Evolutionary conservation across 2,888 invertebrate genomes (phyloP).

Genomic region (Dascillus cervinus): DNA sequence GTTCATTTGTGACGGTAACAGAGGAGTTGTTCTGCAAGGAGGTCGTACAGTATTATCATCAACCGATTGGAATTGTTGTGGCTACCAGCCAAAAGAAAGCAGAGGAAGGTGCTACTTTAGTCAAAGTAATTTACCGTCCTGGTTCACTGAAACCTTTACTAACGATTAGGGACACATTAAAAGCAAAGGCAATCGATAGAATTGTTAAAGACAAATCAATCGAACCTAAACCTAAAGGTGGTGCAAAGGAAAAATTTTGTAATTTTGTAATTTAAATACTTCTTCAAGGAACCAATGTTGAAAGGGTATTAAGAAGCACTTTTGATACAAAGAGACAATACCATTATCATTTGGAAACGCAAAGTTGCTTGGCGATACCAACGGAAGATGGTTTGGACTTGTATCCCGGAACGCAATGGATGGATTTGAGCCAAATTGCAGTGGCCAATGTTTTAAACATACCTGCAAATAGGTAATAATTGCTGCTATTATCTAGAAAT

Average conservation of each 20-base stretch:
- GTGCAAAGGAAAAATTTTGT: constrained; percentile 22
- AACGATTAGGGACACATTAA: constrained; percentile 46
- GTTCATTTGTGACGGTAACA: constrained; percentile 14
- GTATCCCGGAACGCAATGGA: constrained; percentile 56
- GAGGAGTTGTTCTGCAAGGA: constrained; percentile 49
- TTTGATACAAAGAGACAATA: constrained; percentile 57
- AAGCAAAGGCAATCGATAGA: constrained; percentile 41
- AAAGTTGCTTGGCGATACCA: constrained; percentile 55
- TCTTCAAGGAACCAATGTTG: constrained; percentile 20
- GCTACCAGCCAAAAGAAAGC: constrained; percentile 56
- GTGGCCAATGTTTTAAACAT: constrained; percentile 48
- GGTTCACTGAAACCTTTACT: constrained; percentile 42
- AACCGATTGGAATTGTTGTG: constrained; percentile 66
- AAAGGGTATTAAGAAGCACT: constrained; percentile 46
- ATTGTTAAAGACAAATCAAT: constrained; percentile 35
- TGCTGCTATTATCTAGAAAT: too few relatives aligned
- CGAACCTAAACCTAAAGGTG: constrained; percentile 36
- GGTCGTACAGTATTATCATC: constrained; percentile 56
- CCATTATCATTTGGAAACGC: constrained; percentile 73
- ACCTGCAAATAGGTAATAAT: constrained; percentile 55
- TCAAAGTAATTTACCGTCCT: constrained; percentile 49
- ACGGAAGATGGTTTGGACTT: constrained; percentile 46
- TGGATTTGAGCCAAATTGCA: constrained; percentile 50
- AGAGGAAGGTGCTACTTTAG: constrained; percentile 49
- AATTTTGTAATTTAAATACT: not conserved